phyloP scores from a whole-genome alignment of 2,797 vertebrate species.

The Crenuchus spilurus region DNA sequence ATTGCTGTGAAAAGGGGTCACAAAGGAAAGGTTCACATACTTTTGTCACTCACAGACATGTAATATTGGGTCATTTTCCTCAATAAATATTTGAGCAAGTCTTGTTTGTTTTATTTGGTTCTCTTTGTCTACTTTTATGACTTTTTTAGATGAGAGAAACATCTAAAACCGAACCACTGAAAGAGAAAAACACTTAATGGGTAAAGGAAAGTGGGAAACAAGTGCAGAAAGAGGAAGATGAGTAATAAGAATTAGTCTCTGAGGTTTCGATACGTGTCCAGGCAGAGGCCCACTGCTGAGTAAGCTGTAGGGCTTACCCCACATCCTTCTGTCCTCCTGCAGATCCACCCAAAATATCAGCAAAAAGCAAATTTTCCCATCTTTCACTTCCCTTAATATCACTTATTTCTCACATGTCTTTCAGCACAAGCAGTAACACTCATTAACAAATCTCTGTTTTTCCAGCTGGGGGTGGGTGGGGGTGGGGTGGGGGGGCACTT shows the following conservation, averaged over 20 bases:
- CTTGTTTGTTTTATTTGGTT: too few relatives aligned
- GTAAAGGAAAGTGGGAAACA: neutral
- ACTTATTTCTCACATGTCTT: neutral
- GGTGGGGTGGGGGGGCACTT: neutral
- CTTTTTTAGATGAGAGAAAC: too few relatives aligned
- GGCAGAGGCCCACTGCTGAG: neutral
- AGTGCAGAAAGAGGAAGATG: neutral
- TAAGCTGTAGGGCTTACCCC: neutral
- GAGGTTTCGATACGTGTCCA: neutral
- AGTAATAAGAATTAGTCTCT: neutral
- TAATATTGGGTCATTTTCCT: too few relatives aligned
- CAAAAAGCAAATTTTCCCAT: neutral
- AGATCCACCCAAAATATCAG: neutral
- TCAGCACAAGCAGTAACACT: neutral
- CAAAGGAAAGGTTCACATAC: too few relatives aligned
- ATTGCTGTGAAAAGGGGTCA: too few relatives aligned
- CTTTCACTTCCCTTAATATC: constrained; percentile 11
- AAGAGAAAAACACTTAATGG: too few relatives aligned
- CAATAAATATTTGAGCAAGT: too few relatives aligned
- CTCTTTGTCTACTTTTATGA: too few relatives aligned
- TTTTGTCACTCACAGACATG: too few relatives aligned
- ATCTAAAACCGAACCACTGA: too few relatives aligned
- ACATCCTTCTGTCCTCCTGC: neutral
- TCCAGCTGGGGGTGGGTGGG: too few relatives aligned
- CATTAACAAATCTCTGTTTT: neutral